Evolutionary conservation across 2,113 vertebrate genomes (phyloP).

Genomic region (Cricetomys ansorgei): DNA sequence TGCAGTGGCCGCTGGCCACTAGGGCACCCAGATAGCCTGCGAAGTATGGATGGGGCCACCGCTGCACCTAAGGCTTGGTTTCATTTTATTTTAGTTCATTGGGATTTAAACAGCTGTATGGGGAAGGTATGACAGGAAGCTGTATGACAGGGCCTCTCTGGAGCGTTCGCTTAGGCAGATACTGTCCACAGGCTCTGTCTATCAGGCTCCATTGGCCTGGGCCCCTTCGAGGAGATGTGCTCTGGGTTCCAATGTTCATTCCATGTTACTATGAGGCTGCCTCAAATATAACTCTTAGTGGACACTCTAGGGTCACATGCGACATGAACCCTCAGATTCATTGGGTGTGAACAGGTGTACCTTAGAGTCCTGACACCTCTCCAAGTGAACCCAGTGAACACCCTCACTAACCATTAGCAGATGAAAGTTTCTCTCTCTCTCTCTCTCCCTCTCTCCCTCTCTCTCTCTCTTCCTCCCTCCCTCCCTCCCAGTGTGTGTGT

Average conservation of each 20-base stretch:
- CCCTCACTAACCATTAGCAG: neutral
- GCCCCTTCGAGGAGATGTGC: neutral
- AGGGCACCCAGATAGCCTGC: rapidly evolving
- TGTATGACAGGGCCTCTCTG: rapidly evolving
- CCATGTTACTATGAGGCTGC: neutral
- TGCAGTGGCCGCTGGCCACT: rapidly evolving
- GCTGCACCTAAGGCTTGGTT: neutral
- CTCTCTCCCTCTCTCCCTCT: too few species aligned
- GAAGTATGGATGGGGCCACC: rapidly evolving
- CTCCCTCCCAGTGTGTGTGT: too few species aligned
- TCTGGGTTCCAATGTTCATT: neutral
- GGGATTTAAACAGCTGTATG: neutral
- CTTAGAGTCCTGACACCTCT: neutral
- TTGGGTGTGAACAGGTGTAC: rapidly evolving
- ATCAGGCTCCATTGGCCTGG: too few species aligned
- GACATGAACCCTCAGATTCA: rapidly evolving
- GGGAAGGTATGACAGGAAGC: rapidly evolving
- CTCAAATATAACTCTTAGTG: neutral
- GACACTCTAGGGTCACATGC: too few species aligned
- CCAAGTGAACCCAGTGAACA: rapidly evolving
- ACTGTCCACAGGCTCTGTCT: rapidly evolving
- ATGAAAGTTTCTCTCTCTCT: neutral
- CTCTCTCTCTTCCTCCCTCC: too few species aligned
- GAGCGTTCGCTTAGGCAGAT: neutral
- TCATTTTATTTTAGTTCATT: neutral